Evolutionary conservation across 2,888 invertebrate genomes (phyloP).

Genomic region (Colletes collaris): DNA sequence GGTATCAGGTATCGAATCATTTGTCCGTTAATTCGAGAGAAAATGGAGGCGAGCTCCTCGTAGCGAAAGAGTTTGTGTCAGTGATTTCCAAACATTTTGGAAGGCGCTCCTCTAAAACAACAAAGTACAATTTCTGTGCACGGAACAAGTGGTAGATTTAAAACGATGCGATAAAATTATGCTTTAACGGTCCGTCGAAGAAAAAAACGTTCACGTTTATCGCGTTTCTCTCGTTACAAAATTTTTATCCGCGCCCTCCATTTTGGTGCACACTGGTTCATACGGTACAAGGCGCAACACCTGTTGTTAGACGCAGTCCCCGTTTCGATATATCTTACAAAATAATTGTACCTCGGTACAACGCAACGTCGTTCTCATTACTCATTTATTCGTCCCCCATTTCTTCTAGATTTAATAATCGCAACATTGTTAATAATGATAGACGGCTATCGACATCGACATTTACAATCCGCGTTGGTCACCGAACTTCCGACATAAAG

Average conservation of each 20-base stretch:
- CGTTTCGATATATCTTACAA: constrained; percentile 18
- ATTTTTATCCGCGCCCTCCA: too few species aligned
- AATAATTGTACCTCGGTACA: constrained; percentile 18
- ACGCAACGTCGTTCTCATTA: background rate
- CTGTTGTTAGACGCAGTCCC: constrained; percentile 13
- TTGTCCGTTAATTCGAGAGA: background rate
- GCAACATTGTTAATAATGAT: constrained; percentile 16
- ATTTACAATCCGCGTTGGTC: constrained; percentile 13
- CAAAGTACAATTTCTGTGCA: too few species aligned
- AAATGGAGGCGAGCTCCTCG: background rate
- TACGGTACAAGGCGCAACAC: constrained; percentile 14
- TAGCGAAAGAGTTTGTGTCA: constrained; percentile 9
- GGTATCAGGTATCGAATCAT: too few species aligned
- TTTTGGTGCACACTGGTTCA: too few species aligned
- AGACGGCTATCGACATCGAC: constrained; percentile 12
- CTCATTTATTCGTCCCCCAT: background rate
- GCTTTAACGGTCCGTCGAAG: too few species aligned
- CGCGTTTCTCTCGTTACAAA: too few species aligned
- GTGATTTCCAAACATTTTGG: too few species aligned
- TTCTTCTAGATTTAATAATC: constrained; percentile 15
- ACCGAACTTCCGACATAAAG: constrained; percentile 9
- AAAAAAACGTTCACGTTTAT: too few species aligned
- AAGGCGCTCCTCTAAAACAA: too few species aligned
- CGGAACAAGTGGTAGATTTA: too few species aligned
- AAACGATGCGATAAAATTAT: too few species aligned